Base-by-base conservation (phyloP, 2,113 vertebrate genomes). In the Paramormyrops kingsleyae region DNA sequence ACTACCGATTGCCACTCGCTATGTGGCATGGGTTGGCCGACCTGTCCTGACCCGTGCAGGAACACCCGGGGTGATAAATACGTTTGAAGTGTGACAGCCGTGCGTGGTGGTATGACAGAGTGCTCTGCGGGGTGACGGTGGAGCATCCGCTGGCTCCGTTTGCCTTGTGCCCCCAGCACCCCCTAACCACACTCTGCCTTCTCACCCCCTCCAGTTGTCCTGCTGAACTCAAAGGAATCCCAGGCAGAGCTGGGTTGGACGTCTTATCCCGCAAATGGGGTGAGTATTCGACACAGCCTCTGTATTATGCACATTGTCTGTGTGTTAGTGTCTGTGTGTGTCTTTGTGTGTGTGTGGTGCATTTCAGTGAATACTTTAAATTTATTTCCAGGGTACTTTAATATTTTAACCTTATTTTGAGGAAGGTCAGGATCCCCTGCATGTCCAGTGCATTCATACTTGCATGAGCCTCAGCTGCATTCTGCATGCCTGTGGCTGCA, bases 211-310 rank as follows among this genome's bases (percentile, higher is more conserved):
- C 66, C 93, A 99, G 98, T 99, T 91, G 94, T 98, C 92, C 95
- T 99, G 88, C 95, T 99, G 96, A 98, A 99, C 94, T 99, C 98
- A 3, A 99, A 99, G 94, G 98, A 98, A 89, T 98, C 98, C 0
- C 98, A 99, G 91, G 98, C 97, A 0, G 98, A 99, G 92, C 93
- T 99, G 91, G 98, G 98, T 90, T 99, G 98, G 98, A 99, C 97
- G 4, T 96, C 98, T 0, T 96, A 97, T 90, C 98, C 98, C 0
- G 96, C 97, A 0, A 98, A 99, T 21, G 98, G 98, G 94, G 98
- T 99, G 94, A 97, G 94, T 92, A 1, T 31, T 89, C 90, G 7
- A 88, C 6, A 31, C 91, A 91, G 10, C 24, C 17, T 49, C 59
- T 35, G 70, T 77, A 77, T 24, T 74, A 27, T 80, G 24, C 59